phyloP scores from a whole-genome alignment of 1,140 invertebrate species.

The Drosophila carrolli region DNA sequence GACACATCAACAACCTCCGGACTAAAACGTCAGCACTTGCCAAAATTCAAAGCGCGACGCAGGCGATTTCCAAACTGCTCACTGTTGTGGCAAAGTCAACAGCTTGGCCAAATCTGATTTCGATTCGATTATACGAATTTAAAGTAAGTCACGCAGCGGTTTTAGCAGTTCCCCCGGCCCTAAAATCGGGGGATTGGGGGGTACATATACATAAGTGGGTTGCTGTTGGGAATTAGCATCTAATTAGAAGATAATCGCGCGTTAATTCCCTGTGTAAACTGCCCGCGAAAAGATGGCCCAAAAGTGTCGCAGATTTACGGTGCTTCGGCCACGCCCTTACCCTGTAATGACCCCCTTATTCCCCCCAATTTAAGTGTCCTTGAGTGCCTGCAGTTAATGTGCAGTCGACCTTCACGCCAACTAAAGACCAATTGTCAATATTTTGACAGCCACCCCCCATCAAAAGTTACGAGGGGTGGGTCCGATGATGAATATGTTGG shows the following conservation, averaged over 20 bases:
- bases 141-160: constrained; percentile 78
- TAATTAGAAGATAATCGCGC: constrained; percentile 75
- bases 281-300: constrained; percentile 17
- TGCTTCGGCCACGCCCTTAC: constrained; percentile 34
- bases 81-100: constrained; percentile 39
- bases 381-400: constrained; percentile 69
- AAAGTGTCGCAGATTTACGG: constrained; percentile 69
- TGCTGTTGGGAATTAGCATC: constrained; percentile 61
- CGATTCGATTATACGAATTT: constrained; percentile 73
- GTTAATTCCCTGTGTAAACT: constrained; percentile 63
- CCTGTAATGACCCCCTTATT: background rate
- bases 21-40: constrained; percentile 46
- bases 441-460: constrained; percentile 64
- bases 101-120: constrained; percentile 69
- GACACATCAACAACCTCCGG: constrained; percentile 14
- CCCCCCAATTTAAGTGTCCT: constrained; percentile 1
- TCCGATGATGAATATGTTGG: constrained; percentile 67
- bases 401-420: constrained; percentile 73
- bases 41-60: constrained; percentile 45
- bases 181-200: background rate
- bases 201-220: constrained; percentile 36
- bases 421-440: constrained; percentile 77
- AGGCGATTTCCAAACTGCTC: constrained; percentile 23
- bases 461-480: background rate
- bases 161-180: constrained; percentile 60